These are phyloP conservation scores for Phlogophora meticulosa DNA, from an alignment of 2,888 invertebrate species.

Conservation along the genomic window DNA sequence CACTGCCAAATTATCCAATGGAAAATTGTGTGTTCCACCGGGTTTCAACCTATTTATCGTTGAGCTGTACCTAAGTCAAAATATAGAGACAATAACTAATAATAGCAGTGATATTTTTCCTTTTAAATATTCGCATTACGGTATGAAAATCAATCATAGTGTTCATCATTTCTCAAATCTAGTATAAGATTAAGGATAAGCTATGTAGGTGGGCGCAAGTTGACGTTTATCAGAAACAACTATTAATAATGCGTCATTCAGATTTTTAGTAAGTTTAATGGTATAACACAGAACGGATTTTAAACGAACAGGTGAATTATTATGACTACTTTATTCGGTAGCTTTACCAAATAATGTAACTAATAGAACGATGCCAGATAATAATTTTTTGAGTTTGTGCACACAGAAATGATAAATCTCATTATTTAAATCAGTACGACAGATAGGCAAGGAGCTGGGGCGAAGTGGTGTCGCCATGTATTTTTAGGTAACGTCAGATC, in stretches of 20 bases:
- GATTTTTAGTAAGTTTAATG: conserved; percentile 77
- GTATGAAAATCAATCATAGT: conserved; percentile 59
- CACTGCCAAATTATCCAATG: neutral
- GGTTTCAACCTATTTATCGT: neutral
- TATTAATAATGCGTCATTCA: conserved; percentile 80
- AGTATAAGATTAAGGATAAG: conserved; percentile 63
- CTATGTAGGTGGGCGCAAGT: conserved; percentile 76
- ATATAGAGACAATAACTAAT: conserved; percentile 5
- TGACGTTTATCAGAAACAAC: conserved; percentile 77
- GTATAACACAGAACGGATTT: conserved; percentile 75
- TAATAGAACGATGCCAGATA: conserved; percentile 83
- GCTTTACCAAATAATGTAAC: conserved; percentile 79
- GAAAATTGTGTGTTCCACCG: neutral
- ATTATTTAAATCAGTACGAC: conserved; percentile 83
- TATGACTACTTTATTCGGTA: conserved; percentile 80
- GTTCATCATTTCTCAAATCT: conserved; percentile 61
- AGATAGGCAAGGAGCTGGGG: conserved; percentile 76
- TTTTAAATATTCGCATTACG: conserved; percentile 50
- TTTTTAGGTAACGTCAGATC: conserved; percentile 84
- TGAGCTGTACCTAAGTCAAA: neutral
- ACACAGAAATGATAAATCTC: conserved; percentile 82
- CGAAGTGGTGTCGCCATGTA: conserved; percentile 72
- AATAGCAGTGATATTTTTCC: conserved; percentile 21
- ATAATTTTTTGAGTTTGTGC: conserved; percentile 77
- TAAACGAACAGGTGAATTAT: conserved; percentile 81